A percentile compares a stretch with the other conserved stretches of the same genome.
Conservation (phyloP, 1,140 invertebrate genomes). For the Heliothis subflexa region DNA sequence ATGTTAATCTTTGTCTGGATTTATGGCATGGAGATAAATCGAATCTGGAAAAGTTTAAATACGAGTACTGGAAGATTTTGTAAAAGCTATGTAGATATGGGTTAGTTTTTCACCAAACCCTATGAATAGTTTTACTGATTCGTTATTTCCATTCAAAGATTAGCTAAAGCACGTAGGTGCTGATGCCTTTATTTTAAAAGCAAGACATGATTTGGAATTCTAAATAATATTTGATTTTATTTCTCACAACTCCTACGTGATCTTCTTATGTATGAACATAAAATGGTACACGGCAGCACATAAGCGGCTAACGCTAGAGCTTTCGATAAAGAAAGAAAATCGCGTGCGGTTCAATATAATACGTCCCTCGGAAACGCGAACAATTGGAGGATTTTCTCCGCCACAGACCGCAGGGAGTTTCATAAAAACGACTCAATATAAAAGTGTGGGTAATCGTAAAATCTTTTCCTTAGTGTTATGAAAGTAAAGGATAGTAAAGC, state of each 20-base stretch:
- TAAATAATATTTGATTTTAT: background rate
- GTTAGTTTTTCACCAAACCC: too few relatives aligned
- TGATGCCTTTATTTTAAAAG: too few relatives aligned
- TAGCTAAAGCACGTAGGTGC: too few relatives aligned
- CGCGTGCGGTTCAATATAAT: background rate
- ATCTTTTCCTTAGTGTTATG: background rate
- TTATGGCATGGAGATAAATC: too few relatives aligned
- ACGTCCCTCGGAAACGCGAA: background rate
- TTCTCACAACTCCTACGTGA: background rate
- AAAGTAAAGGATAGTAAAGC: background rate
- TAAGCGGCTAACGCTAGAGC: background rate
- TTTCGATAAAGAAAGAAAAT: slow-evolving; percentile 20
- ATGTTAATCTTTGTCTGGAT: too few relatives aligned
- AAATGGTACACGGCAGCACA: background rate
- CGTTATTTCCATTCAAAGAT: too few relatives aligned
- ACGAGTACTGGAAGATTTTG: too few relatives aligned
- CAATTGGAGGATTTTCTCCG: slow-evolving; percentile 13
- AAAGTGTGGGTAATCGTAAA: slow-evolving; percentile 8
- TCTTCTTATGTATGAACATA: background rate
- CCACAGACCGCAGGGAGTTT: background rate
- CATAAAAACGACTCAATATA: slow-evolving; percentile 13
- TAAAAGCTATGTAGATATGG: too few relatives aligned
- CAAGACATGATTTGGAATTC: too few relatives aligned
- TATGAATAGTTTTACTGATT: too few relatives aligned
- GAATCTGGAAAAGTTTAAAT: too few relatives aligned